These are phyloP conservation scores for Helleia helle DNA, from an alignment of 2,888 invertebrate species.

Conservation along the genomic window DNA sequence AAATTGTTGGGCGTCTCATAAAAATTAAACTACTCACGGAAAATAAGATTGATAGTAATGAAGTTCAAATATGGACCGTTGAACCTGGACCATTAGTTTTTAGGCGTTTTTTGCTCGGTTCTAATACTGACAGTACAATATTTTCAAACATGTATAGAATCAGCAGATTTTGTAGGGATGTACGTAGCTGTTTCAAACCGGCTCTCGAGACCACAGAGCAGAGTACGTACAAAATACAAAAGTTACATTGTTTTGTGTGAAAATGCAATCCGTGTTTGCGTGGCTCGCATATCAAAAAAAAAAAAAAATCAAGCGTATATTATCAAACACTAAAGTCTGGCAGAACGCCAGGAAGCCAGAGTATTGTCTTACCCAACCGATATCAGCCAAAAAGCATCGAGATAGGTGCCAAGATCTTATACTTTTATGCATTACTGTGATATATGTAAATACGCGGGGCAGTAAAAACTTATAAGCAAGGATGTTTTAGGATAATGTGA, in stretches of 20 bases:
- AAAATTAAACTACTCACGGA: too few relatives aligned
- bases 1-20: too few relatives aligned
- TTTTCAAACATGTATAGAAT: too few relatives aligned
- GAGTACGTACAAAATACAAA: background rate
- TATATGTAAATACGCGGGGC: background rate
- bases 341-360: constrained; percentile 31
- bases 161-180: too few relatives aligned
- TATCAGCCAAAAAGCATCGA: constrained; percentile 24
- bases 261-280: background rate
- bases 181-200: too few relatives aligned
- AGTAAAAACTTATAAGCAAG: background rate
- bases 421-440: constrained; percentile 13
- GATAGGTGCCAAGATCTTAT: constrained; percentile 31
- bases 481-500: background rate
- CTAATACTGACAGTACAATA: too few relatives aligned
- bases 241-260: background rate
- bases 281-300: constrained; percentile 15
- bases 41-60: too few relatives aligned
- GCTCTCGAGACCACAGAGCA: background rate
- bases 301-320: constrained; percentile 25
- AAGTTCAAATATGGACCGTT: too few relatives aligned
- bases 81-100: too few relatives aligned
- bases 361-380: constrained; percentile 26
- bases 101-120: too few relatives aligned
- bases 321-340: constrained; percentile 32